Base-by-base conservation (phyloP, 1,140 invertebrate species). In the Procambarus clarkii region DNA sequence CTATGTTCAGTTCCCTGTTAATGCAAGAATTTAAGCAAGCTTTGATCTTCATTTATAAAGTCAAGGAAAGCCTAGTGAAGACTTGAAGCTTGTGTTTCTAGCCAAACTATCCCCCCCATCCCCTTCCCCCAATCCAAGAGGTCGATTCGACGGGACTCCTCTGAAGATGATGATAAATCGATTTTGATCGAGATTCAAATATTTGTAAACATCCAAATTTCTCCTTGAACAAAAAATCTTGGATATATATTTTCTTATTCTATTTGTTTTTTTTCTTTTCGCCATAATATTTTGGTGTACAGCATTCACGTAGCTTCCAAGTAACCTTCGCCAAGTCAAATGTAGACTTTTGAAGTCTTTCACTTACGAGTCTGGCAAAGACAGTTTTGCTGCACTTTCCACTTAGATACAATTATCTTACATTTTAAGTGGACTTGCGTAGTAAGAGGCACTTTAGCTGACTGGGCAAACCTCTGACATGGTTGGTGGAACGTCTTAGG, bases 141-240 rank as follows among this genome's bases (percentile, higher is more conserved):
- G 76, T n/a, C 58, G 71, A 78, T 50, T 78, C 48, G 74, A 87
- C 76, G 85, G 79, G 54, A 50, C 85, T 77, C 85, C 85, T 78
- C 85, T 78, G 74, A 79, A 58, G 54, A 34, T 77, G 69, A 64
- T 44, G 21, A 48, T 24, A 54, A 46, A 45, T 15, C 24, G 15
- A 54, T 77, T 77, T 69, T 77, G 34, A 34, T 74, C 50, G 21
- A 82, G 45, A 48, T 24, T 50, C 24, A 71, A 45, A 3, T 44
- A 46, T 85, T 69, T 76, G 7, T 21, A 54, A 45, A 34, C 54
- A 45, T 46, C 78, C 60, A 88, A 34, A 82, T 83, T 89, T 88
- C 87, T 89, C 87, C 87, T 81, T 82, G 69, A 89, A 89, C 48
- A 81, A 46, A 81, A 46, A 24, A 86, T 77, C 74, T 78, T 87